Evolutionary conservation across 2,888 invertebrate species (phyloP).

Genomic region (Lasioglossum marginatum): DNA sequence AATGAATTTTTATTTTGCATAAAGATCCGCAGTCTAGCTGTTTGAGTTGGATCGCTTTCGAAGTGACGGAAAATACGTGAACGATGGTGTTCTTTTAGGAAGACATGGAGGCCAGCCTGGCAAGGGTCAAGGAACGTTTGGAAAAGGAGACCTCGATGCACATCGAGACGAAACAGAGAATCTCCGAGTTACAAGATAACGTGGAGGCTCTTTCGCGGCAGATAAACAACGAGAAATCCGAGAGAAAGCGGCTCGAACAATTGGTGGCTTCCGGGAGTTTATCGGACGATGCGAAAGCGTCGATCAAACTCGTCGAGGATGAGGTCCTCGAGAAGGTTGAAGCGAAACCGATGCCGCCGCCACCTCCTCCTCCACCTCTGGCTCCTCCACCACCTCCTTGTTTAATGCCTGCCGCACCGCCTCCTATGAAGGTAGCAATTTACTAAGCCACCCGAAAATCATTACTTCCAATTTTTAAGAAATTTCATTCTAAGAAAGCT

Average conservation of each 20-base stretch:
- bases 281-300: constrained; percentile 95
- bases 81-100: constrained; percentile 85
- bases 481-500: not conserved
- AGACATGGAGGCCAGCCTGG: constrained; percentile 93
- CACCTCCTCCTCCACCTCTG: constrained; percentile 86
- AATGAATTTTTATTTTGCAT: too few relatives aligned
- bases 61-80: not conserved
- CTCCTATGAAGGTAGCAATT: constrained; percentile 83
- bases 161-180: constrained; percentile 93
- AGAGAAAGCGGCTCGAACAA: constrained; percentile 93
- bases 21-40: not conserved
- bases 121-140: constrained; percentile 93
- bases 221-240: constrained; percentile 91
- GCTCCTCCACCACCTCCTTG: constrained; percentile 88
- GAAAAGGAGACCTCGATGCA: constrained; percentile 96
- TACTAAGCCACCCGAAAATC: not conserved
- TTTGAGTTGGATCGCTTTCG: not conserved
- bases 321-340: constrained; percentile 81
- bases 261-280: constrained; percentile 95
- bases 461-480: not conserved
- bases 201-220: constrained; percentile 85
- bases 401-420: constrained; percentile 87
- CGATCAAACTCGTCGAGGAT: constrained; percentile 83
- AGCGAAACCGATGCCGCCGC: constrained; percentile 85
- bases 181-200: constrained; percentile 87